Evolutionary conservation across 2,888 invertebrate genomes (phyloP), one percentile per base, ranked within the genome.

Genomic region (Brenthis daphne): DNA sequence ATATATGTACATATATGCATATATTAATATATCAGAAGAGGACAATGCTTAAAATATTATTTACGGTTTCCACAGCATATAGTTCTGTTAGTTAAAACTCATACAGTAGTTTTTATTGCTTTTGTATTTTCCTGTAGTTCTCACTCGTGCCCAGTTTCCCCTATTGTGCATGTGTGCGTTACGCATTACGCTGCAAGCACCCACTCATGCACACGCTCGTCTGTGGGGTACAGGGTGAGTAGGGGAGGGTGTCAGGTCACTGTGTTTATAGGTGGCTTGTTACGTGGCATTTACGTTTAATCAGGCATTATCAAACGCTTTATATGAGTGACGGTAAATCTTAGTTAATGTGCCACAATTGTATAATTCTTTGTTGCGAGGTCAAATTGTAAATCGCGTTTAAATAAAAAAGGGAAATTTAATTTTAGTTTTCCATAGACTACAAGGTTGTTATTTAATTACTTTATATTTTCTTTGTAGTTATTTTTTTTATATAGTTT

Each of bases 211-310:
- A n/a, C 43, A 53, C 16, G 6, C 33, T 33, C 37, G 61, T 61
- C 13, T 54, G 67, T 67, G 67, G 56, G 67, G 64, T 56, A 74
- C 72, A 64, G 79, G 73, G 77, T 73, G 75, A 71, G 61, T 65
- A 43, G 76, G 76, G 74, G 75, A 64, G 79, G 80, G 79, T 79
- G 82, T 77, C 80, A 81, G 89, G 90, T 89, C 90, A 89, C 79
- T 85, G 83, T 90, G 90, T 89, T 87, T 89, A 80, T 89, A 84
- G 89, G 89, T 84, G 81, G 76, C 74, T 73, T 74, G 77, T 78
- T 80, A 80, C 77, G 78, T 79, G 76, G 80, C 80, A 50, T 72
- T 81, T 79, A 79, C 79, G 75, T 80, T 80, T 82, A 81, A 85
- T 82, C 83, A 79, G 81, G 82, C 82, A 82, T 82, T 82, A 82